Conservation (phyloP, 2,888 invertebrate species). For the Drosophila vallismaia region DNA sequence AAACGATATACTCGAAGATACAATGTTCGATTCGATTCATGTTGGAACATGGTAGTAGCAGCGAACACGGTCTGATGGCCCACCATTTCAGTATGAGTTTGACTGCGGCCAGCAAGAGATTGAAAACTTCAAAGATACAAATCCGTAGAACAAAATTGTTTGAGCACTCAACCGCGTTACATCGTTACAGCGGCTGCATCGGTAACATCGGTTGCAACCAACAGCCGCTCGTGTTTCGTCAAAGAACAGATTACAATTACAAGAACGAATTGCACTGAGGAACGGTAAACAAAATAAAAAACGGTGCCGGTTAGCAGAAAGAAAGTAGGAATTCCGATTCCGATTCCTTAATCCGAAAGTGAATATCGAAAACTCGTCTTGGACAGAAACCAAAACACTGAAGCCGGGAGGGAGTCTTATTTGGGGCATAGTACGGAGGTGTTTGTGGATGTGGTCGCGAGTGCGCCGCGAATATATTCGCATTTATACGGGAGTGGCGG, state of each 20-base stretch:
- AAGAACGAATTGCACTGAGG: background rate
- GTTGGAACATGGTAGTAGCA: too few relatives aligned
- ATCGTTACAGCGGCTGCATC: background rate
- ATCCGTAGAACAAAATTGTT: background rate
- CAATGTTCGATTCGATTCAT: too few relatives aligned
- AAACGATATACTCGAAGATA: too few relatives aligned
- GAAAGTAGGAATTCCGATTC: constrained; percentile 10
- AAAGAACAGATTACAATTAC: background rate
- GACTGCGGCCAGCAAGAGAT: too few relatives aligned
- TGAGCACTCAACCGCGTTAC: background rate
- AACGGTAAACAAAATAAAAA: background rate
- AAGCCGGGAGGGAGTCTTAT: constrained; percentile 7
- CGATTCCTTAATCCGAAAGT: constrained; percentile 3
- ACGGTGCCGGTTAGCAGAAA: background rate
- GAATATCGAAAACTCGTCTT: constrained; percentile 4
- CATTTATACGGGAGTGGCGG: constrained; percentile 48
- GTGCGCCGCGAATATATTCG: constrained; percentile 58
- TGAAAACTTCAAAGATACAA: too few relatives aligned
- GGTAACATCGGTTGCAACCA: background rate
- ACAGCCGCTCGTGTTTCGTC: background rate
- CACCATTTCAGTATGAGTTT: too few relatives aligned
- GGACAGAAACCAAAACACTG: constrained; percentile 19
- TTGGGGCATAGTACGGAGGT: constrained; percentile 3
- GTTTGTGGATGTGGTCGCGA: constrained; percentile 9
- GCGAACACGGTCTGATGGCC: too few relatives aligned